Conservation (phyloP, 2,888 invertebrate genomes). For the Apodemia duryi region DNA sequence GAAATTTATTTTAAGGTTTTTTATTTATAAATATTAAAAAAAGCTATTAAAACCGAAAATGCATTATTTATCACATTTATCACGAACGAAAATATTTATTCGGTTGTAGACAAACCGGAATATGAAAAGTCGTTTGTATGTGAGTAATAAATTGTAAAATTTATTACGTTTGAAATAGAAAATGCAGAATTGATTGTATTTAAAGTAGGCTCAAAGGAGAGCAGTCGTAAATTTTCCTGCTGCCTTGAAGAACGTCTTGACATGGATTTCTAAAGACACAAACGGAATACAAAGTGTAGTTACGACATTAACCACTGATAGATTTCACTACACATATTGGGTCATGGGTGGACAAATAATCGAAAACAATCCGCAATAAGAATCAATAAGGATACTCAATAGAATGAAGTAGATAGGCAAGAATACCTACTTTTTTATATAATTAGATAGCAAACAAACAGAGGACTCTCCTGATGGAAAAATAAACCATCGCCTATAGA, state of each 20-base stretch:
- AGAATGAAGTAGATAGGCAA: not conserved
- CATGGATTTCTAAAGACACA: conserved; percentile 73
- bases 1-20: too few species aligned
- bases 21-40: too few species aligned
- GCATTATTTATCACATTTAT: too few species aligned
- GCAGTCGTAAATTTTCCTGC: conserved; percentile 66
- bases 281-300: conserved; percentile 70
- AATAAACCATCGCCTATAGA: too few species aligned
- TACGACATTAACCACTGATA: conserved; percentile 60
- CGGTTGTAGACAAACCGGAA: not conserved
- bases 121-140: not conserved
- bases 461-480: too few species aligned
- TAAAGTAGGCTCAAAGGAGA: conserved; percentile 41
- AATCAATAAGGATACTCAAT: conserved; percentile 30
- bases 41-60: too few species aligned
- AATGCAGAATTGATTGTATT: conserved; percentile 38
- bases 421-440: not conserved
- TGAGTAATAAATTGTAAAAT: not conserved
- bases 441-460: too few species aligned
- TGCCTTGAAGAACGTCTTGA: conserved; percentile 65
- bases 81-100: not conserved
- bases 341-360: conserved; percentile 62
- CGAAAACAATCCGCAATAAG: conserved; percentile 35
- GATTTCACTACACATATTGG: conserved; percentile 74
- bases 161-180: conserved; percentile 15